Conservation (phyloP, 2,113 vertebrate species). For the Cinclus cinclus region DNA sequence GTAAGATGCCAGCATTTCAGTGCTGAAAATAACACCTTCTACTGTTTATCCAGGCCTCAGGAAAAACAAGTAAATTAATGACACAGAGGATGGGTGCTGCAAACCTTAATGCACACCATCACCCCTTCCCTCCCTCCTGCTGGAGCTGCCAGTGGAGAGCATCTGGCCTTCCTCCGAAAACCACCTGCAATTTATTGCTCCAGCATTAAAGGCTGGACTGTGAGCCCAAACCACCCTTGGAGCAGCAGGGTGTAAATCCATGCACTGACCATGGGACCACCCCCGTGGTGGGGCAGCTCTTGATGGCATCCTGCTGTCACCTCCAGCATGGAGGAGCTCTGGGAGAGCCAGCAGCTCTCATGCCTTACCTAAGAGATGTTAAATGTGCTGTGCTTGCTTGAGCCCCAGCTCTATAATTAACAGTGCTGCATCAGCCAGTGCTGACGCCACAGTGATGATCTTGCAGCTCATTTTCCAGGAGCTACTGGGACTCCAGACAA, state of each 20-base stretch:
- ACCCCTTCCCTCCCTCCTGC: not conserved
- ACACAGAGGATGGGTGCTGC: fast-evolving
- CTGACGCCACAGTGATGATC: not conserved
- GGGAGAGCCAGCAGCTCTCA: not conserved
- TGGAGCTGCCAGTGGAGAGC: not conserved
- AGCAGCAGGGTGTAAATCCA: not conserved
- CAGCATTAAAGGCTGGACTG: not conserved
- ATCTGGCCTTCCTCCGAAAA: not conserved
- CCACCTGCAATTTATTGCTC: not conserved
- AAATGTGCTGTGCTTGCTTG: not conserved
- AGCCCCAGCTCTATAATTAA: not conserved
- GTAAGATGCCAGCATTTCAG: not conserved
- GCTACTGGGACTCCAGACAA: not conserved
- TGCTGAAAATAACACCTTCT: not conserved
- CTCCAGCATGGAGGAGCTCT: not conserved
- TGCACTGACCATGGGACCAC: fast-evolving
- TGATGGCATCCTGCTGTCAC: not conserved
- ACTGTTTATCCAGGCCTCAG: not conserved
- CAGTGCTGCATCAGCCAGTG: not conserved
- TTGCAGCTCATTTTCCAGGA: not conserved
- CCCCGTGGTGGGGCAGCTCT: fast-evolving
- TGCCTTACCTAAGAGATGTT: not conserved
- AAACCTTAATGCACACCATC: not conserved
- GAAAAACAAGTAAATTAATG: not conserved
- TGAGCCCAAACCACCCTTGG: not conserved